Percentiles rank a stretch among this genome's conserved stretches.
Conservation (phyloP, 2,113 vertebrate genomes). For the Heptranchias perlo region DNA sequence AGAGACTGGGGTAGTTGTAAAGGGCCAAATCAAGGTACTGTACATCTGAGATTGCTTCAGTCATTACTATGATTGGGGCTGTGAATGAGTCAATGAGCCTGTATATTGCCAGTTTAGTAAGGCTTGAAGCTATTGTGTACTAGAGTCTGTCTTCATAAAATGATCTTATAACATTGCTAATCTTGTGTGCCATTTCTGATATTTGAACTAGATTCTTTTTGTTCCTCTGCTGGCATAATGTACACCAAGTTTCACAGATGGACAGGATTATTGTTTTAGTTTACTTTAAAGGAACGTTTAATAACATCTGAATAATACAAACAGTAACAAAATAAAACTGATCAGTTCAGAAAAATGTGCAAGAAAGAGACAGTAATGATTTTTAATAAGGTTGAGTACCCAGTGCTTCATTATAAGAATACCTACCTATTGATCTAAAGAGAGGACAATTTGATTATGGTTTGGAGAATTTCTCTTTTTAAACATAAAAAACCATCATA, state of each 20-base stretch:
- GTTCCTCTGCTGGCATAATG: not conserved
- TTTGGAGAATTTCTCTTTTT: too few species aligned
- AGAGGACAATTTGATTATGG: too few species aligned
- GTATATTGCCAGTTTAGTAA: not conserved
- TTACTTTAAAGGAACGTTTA: not conserved
- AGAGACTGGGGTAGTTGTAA: not conserved
- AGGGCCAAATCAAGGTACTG: conserved; percentile 25
- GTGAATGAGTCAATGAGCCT: not conserved
- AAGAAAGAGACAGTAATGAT: too few species aligned
- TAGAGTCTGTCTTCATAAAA: not conserved
- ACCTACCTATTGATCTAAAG: too few species aligned
- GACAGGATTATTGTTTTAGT: not conserved
- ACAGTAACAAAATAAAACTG: not conserved
- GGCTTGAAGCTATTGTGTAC: not conserved
- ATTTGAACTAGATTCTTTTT: too few species aligned
- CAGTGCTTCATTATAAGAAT: too few species aligned
- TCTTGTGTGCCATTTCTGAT: not conserved
- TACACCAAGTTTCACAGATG: not conserved
- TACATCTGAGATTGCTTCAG: not conserved
- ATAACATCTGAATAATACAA: not conserved
- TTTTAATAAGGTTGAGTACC: too few species aligned
- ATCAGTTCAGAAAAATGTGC: not conserved
- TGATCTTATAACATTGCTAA: not conserved
- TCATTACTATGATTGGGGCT: not conserved
- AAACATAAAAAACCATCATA: too few species aligned